Evolutionary conservation across 1,140 invertebrate genomes (phyloP), one percentile per base, ranked within the genome.

Genomic region (Antheraea pernyi): DNA sequence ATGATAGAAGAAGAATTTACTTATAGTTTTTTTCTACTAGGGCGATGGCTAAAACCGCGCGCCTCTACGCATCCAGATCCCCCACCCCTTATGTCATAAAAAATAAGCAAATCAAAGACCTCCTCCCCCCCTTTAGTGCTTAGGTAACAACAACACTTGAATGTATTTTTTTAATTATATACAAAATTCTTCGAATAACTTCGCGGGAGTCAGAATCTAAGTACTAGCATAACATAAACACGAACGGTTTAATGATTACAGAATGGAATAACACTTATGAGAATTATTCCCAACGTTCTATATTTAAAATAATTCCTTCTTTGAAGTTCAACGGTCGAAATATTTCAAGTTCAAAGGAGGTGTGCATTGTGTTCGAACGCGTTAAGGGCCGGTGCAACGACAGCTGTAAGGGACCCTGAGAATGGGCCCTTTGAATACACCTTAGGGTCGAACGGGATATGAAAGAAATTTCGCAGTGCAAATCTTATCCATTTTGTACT

Each of bases 351-450:
- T 64, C 60, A 75, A 71, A 68, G 48, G 68, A 70, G 36, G 60
- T 69, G 65, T 68, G 72, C 70, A 74, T 74, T 77, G 75, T 64
- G 73, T 72, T 72, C 65, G 65, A 60, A 18, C 68, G 68, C 72
- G 65, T 16, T 19, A 62, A 68, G 76, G 76, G 68, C 76, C 79
- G 78, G 72, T 79, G 81, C 76, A 80, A 19, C 81, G 79, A 79
- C 82, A 86, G 82, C 77, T 85, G 80, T 76, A 73, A 70, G 74
- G 61, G 72, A 62, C 74, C 75, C 78, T 80, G 75, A 80, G 81
- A 81, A 82, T 83, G 78, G 79, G 75, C 72, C 75, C 66, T 74
- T 65, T 80, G 75, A 79, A 78, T 74, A 70, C 42, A 69, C 73
- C 75, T 74, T 75, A 69, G 80, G 80, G 80, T 81, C 80, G 77